These are phyloP conservation scores for Sialis fuliginosa DNA, from an alignment of 2,888 invertebrate species.

Conservation along the genomic window DNA sequence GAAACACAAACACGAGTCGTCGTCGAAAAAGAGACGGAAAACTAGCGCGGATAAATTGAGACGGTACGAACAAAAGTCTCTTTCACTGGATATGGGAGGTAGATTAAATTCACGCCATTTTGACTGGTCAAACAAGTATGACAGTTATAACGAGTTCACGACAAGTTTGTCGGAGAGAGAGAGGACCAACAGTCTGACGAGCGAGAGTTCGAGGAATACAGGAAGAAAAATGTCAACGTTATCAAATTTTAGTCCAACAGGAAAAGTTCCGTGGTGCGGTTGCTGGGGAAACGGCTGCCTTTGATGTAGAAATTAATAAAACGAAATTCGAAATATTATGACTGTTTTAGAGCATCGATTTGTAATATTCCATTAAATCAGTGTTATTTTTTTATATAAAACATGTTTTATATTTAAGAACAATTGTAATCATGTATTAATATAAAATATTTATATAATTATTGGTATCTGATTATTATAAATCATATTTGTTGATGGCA, in stretches of 20 bases:
- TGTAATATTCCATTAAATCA: too few species aligned
- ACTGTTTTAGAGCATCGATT: neutral
- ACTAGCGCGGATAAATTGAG: conserved; percentile 11
- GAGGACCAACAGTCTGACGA: conserved; percentile 44
- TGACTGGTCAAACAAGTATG: conserved; percentile 12
- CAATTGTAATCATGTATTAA: too few species aligned
- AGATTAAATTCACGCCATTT: neutral
- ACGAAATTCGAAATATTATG: neutral
- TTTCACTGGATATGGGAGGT: neutral
- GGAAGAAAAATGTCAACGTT: conserved; percentile 44
- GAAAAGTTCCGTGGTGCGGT: conserved; percentile 66
- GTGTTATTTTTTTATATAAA: too few species aligned
- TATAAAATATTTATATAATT: too few species aligned
- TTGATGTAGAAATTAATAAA: conserved; percentile 18
- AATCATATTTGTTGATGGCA: too few species aligned
- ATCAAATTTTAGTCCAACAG: conserved; percentile 35
- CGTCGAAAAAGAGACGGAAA: conserved; percentile 16
- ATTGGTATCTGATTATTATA: too few species aligned
- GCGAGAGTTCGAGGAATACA: conserved; percentile 37
- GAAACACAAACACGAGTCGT: conserved; percentile 23
- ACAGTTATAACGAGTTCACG: conserved; percentile 20
- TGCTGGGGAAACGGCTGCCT: conserved; percentile 73
- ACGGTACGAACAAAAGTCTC: neutral
- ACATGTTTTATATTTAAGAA: too few species aligned
- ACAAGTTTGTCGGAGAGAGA: conserved; percentile 37